Conservation (phyloP, 2,888 invertebrate species). For the Bombyx huttoni region DNA sequence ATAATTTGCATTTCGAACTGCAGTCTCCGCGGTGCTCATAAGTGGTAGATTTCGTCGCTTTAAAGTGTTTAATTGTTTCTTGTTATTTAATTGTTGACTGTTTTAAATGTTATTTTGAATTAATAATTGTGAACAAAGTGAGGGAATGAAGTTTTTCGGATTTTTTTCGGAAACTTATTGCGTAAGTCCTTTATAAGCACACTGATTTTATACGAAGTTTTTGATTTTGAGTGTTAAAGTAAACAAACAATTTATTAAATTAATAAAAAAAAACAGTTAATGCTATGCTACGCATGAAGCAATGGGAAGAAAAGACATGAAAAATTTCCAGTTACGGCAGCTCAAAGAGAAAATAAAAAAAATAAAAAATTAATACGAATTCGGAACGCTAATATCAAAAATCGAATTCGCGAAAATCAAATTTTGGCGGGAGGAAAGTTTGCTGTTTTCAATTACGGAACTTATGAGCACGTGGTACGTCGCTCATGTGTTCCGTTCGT, state of each 20-base stretch:
- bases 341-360: not conserved
- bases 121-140: constrained; percentile 21
- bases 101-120: constrained; percentile 27
- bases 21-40: constrained; percentile 51
- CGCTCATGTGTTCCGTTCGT: constrained; percentile 55
- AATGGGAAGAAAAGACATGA: not conserved
- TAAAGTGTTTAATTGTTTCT: constrained; percentile 46
- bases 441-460: constrained; percentile 35
- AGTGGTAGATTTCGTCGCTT: constrained; percentile 60
- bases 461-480: constrained; percentile 67
- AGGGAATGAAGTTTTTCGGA: constrained; percentile 31
- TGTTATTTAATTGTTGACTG: constrained; percentile 30
- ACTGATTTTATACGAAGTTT: not conserved
- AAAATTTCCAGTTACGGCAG: not conserved
- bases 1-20: constrained; percentile 64
- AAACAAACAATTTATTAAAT: not conserved
- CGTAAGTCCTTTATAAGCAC: not conserved
- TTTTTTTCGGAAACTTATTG: constrained; percentile 8
- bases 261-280: not conserved
- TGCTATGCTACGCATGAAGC: not conserved
- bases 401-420: not conserved
- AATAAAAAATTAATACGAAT: not conserved
- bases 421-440: constrained; percentile 39
- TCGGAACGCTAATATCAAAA: not conserved
- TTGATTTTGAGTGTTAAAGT: not conserved